Conservation (phyloP, 2,888 invertebrate genomes). For the Caenorhabditis drosophilae region DNA sequence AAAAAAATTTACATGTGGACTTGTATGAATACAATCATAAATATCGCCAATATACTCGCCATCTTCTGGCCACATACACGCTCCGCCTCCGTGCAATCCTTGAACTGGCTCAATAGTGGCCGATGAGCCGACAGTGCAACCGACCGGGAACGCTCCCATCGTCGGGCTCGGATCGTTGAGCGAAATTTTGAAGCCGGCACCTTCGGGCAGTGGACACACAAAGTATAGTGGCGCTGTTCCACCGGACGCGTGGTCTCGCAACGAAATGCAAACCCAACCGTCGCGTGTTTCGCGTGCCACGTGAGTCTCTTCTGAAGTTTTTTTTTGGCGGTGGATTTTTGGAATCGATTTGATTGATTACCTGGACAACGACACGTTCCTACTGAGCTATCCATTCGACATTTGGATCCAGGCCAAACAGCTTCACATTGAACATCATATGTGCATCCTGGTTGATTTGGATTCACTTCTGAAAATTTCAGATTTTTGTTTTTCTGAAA, state of each 20-base stretch:
- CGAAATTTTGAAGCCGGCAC: slow-evolving; percentile 57
- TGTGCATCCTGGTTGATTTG: slow-evolving; percentile 59
- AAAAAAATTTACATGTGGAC: slow-evolving; percentile 44
- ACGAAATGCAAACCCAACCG: slow-evolving; percentile 58
- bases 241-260: slow-evolving; percentile 47
- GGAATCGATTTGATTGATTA: too few relatives aligned
- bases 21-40: slow-evolving; percentile 59
- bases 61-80: slow-evolving; percentile 55
- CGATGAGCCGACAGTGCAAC: slow-evolving; percentile 53
- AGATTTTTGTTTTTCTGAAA: too few relatives aligned
- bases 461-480: slow-evolving; percentile 53
- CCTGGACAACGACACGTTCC: slow-evolving; percentile 59
- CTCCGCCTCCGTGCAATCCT: slow-evolving; percentile 53
- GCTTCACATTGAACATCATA: slow-evolving; percentile 56
- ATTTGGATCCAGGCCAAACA: slow-evolving; percentile 59
- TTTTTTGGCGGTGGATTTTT: too few relatives aligned
- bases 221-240: slow-evolving; percentile 52
- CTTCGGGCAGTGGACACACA: slow-evolving; percentile 56
- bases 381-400: slow-evolving; percentile 50
- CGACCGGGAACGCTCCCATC: slow-evolving; percentile 53
- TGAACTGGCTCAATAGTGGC: slow-evolving; percentile 51
- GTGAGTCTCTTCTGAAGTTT: slow-evolving; percentile 56
- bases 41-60: slow-evolving; percentile 58
- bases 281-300: slow-evolving; percentile 56
- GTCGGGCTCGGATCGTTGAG: slow-evolving; percentile 50